A percentile compares a stretch with the other conserved stretches of the same genome.
These are phyloP conservation scores for Galerucella pusilla DNA, from an alignment of 2,888 invertebrate species.

Conservation along the genomic window DNA sequence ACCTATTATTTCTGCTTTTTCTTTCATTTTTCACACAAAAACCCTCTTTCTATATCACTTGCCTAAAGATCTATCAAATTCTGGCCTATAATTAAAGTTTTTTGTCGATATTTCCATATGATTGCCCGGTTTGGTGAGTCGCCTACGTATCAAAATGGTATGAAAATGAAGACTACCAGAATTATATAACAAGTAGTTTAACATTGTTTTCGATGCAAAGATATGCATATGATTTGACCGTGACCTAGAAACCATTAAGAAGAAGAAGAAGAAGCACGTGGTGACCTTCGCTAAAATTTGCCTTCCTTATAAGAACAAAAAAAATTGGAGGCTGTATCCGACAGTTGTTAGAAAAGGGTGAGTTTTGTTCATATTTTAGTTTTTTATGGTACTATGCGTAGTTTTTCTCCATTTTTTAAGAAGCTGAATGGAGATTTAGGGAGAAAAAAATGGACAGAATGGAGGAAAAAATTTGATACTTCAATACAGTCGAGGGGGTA, in stretches of 20 bases:
- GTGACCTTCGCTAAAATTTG: conserved; percentile 14
- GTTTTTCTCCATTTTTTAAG: too few species aligned
- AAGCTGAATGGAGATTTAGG: too few species aligned
- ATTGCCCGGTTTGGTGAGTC: neutral
- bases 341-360: too few species aligned
- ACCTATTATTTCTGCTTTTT: too few species aligned
- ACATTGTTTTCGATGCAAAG: conserved; percentile 24
- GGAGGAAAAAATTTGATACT: too few species aligned
- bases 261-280: conserved; percentile 12
- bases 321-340: too few species aligned
- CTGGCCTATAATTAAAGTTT: neutral
- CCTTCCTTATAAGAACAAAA: neutral
- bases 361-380: too few species aligned
- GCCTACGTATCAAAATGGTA: conserved; percentile 12
- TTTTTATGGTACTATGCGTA: too few species aligned
- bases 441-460: too few species aligned
- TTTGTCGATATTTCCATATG: neutral
- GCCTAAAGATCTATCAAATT: neutral
- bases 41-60: too few species aligned
- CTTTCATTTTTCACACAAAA: too few species aligned
- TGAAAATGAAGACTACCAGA: conserved; percentile 23
- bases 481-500: too few species aligned
- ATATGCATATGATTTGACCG: conserved; percentile 24
- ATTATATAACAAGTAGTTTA: conserved; percentile 25
- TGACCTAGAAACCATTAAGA: conserved; percentile 20